Conservation (phyloP, 1,140 invertebrate genomes). For the Chymomyza costata region DNA sequence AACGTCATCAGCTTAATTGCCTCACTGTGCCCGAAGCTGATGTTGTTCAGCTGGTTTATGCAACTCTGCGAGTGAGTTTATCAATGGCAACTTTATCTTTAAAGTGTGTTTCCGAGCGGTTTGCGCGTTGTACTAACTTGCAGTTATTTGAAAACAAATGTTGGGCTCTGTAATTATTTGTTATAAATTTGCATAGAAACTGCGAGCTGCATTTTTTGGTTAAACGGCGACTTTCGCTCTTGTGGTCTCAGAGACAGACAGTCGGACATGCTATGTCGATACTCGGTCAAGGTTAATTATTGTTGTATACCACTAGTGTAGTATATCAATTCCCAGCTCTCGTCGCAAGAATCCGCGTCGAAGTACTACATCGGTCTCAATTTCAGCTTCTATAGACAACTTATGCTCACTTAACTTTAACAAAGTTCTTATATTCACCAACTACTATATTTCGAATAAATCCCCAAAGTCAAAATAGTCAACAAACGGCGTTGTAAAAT, state of each 20-base stretch:
- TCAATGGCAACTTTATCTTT: slow-evolving; percentile 61
- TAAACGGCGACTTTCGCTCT: neutral
- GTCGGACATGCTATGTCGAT: no score
- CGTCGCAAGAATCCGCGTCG: neutral
- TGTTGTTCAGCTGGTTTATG: slow-evolving; percentile 3
- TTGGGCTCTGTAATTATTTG: slow-evolving; percentile 73
- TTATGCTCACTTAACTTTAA: no score
- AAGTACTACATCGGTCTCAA: neutral
- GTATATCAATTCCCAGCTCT: neutral
- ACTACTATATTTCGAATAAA: no score
- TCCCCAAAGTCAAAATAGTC: slow-evolving; percentile 27
- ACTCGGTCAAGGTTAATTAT: no score
- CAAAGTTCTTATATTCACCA: no score
- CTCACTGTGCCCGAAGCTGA: slow-evolving; percentile 47
- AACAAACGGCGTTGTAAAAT: slow-evolving; percentile 32
- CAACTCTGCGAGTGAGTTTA: no score
- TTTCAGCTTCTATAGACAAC: no score
- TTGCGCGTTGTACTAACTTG: slow-evolving; percentile 37
- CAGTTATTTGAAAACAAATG: slow-evolving; percentile 74
- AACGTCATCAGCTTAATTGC: slow-evolving; percentile 73
- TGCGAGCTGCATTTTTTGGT: slow-evolving; percentile 37
- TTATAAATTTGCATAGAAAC: slow-evolving; percentile 74
- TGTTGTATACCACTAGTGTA: no score
- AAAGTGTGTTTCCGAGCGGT: slow-evolving; percentile 30
- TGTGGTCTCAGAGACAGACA: no score